Evolutionary conservation across 2,113 vertebrate genomes (phyloP), one percentile per base, ranked within the genome.

Genomic region (Blennius ocellaris): DNA sequence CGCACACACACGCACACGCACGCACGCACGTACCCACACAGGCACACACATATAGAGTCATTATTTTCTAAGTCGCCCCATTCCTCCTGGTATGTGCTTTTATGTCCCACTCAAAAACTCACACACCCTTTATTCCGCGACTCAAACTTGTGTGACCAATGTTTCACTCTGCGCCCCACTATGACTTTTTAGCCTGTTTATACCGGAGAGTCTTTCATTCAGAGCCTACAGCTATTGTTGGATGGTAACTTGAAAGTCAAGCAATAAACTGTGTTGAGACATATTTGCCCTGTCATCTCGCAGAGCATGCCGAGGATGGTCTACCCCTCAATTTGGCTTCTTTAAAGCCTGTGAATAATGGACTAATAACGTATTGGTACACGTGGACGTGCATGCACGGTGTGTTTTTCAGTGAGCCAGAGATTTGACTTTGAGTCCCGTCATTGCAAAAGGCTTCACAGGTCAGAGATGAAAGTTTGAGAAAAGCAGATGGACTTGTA

Each of bases 231-330:
- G 87, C 81, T 73, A 73, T 89, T 89, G 85, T 86, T 86, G 40
- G 63, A 86, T 82, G 81, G 65, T 43, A 86, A 85, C 86, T 86
- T 92, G 50, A 92, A 92, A 92, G 90, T 78, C 45, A 3, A 78
- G 71, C 85, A 80, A 81, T 91, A 92, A 92, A 91, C 86, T 77
- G 64, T 84, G 85, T 81, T 76, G 85, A 90, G 85, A 88, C 81
- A 81, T 89, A 89, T 90, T 90, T 77, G 11, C 90, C 89, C 88
- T 92, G 90, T 92, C 84, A 92, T 92, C 90, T 85, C 39, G 84
- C 67, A 69, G 58, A 73, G 66, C 82, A 51, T 87, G 83, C 86
- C 49, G 68, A 76, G 12, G 51, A 84, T 37, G 68, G 75, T 66
- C 75, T 76, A 91, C 88, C 87, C 90, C 16, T 84, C 82, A 90